Evolutionary conservation across 1,140 invertebrate species (phyloP), one percentile per base, ranked within the genome.

Genomic region (Pseudomyrmex pallidus): DNA sequence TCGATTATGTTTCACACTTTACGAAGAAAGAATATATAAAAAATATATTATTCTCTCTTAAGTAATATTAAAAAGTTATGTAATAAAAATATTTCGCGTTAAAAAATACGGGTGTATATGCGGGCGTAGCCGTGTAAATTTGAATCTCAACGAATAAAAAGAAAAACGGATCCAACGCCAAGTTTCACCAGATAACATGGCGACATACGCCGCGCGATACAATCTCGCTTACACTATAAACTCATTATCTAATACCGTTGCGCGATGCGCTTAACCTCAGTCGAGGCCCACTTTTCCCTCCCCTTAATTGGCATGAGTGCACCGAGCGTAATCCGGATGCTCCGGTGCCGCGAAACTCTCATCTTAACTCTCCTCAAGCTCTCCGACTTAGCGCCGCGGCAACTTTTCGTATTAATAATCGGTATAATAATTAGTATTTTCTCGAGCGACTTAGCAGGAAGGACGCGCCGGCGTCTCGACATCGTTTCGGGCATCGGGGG

Each of bases 331-430:
- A 80, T 80, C 76, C 76, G 76, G 76, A 80, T 70, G 66, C 52
- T 80, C 61, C 83, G 80, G 62, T 66, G 15, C 61, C 76, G 66
- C 76, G 76, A 61, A 70, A 72, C 76, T 80, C 54, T n/a, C 44
- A 44, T 35, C 64, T 44, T 66, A 66, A 78, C 52, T 59, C 76
- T 61, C 15, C 64, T 80, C 64, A 62, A 20, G 74, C 61, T 56
- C 80, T 25, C 22, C 56, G 74, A 83, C 78, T 85, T 68, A 87
- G 67, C 64, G 59, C 54, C 68, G 59, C 63, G 63, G 46, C 80
- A 94, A 94, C 91, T 94, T 94, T 94, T 94, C 93, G 87, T 93
- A 94, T 94, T 94, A 94, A 94, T 94, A 94, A 94, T 94, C 93
- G 90, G 91, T 92, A 92, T 93, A 94, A 94, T 94, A 94, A 94